A percentile compares a stretch with the other conserved stretches of the same genome.
Evolutionary conservation across 2,888 invertebrate genomes (phyloP).

Genomic region (Chelonus formosanus): DNA sequence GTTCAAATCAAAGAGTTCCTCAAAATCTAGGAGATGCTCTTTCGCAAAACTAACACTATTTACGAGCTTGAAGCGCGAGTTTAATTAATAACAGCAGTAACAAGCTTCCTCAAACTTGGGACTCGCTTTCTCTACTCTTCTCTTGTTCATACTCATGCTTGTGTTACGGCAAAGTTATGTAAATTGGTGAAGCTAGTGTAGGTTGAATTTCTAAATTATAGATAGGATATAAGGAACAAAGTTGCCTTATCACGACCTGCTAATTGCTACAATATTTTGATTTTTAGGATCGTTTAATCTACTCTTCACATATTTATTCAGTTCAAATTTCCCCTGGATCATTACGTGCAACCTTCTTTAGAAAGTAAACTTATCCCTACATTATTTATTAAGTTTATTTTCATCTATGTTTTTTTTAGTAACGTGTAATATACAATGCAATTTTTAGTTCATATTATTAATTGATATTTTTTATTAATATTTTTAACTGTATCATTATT

Average conservation of each 20-base stretch:
- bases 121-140: constrained; percentile 11
- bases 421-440: too few relatives aligned
- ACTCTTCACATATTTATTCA: not conserved
- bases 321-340: not conserved
- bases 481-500: too few relatives aligned
- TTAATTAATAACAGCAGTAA: constrained; percentile 41
- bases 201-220: constrained; percentile 30
- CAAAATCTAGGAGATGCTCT: constrained; percentile 24
- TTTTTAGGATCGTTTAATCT: not conserved
- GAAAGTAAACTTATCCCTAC: too few relatives aligned
- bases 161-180: constrained; percentile 32
- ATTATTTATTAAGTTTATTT: too few relatives aligned
- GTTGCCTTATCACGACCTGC: constrained; percentile 36
- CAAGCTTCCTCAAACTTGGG: constrained; percentile 31
- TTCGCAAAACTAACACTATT: constrained; percentile 23
- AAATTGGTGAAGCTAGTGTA: constrained; percentile 28
- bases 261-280: constrained; percentile 35
- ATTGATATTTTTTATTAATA: too few relatives aligned
- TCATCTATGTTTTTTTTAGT: too few relatives aligned
- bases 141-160: constrained; percentile 21
- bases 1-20: constrained; percentile 15
- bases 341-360: too few relatives aligned
- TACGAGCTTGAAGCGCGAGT: constrained; percentile 25
- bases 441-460: too few relatives aligned
- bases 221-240: constrained; percentile 29